A percentile compares a stretch with the other conserved stretches of the same genome.
Conservation (phyloP, 2,888 invertebrate genomes). For the Reticulitermes lucifugus region DNA sequence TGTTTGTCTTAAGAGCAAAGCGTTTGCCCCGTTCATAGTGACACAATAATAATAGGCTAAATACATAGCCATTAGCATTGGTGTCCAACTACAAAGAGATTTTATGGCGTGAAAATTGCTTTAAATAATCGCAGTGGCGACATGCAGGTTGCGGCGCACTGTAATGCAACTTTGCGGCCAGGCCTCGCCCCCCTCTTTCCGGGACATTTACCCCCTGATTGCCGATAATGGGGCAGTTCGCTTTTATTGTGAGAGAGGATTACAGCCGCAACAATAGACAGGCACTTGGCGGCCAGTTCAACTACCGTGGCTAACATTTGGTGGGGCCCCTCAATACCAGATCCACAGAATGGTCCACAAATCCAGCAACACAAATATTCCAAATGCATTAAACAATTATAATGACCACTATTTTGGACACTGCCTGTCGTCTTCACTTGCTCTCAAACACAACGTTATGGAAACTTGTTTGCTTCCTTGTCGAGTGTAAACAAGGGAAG, state of each 20-base stretch:
- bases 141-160: constrained; percentile 7
- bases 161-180: constrained; percentile 21
- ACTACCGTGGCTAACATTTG: constrained; percentile 25
- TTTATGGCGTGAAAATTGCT: constrained; percentile 41
- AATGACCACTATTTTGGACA: too few species aligned
- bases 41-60: constrained; percentile 16
- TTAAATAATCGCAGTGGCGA: constrained; percentile 39
- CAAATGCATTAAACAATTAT: background rate
- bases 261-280: constrained; percentile 36
- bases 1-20: too few species aligned
- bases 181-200: constrained; percentile 14
- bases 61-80: constrained; percentile 38
- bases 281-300: constrained; percentile 28
- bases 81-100: constrained; percentile 35
- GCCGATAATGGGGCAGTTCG: constrained; percentile 24
- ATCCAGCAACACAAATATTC: background rate
- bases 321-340: background rate
- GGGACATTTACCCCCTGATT: constrained; percentile 39
- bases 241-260: constrained; percentile 24
- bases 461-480: too few species aligned
- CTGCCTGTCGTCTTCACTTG: too few species aligned
- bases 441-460: too few species aligned
- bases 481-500: too few species aligned
- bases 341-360: background rate
- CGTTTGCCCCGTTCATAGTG: too few species aligned